Evolutionary conservation across 1,140 invertebrate species (phyloP), one percentile per base, ranked within the genome.

Genomic region (Heliconius melpomene): DNA sequence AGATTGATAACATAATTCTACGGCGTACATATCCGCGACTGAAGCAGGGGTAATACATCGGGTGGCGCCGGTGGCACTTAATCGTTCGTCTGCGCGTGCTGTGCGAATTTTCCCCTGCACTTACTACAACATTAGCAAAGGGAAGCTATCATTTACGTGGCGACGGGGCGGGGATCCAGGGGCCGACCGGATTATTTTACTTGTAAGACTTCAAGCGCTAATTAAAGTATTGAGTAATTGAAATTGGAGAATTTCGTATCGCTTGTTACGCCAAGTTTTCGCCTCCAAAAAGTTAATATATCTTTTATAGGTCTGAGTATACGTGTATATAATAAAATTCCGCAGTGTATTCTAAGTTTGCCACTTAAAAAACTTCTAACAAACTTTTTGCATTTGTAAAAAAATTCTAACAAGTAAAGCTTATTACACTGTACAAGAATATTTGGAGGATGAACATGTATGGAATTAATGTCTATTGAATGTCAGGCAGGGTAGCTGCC

Each of bases 61-160:
- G n/a, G 71, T 87, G 91, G 91, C 91, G 92, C 92, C 91, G 87
- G 85, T 79, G 82, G 77, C 84, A 78, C 81, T 86, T 93, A 93
- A 90, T 92, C 90, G 85, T 79, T 81, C 81, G 89, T 90, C 91
- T 90, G 90, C 85, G 89, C 87, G 89, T 89, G 88, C 89, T 86
- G 86, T 88, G 90, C 83, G 88, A 90, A 90, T 92, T 94, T 93
- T 89, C 89, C 88, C 87, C 84, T 81, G 84, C 85, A 87, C 82
- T 84, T 87, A 85, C 60, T 66, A 66, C 81, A 85, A 84, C 86
- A 90, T 91, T 89, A 90, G 85, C 86, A 84, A 89, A 90, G 87
- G 90, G 90, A 92, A 93, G 89, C 91, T 92, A 91, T 93, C 91
- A 92, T 93, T 93, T 93, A 81, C 85, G 77, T 84, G 90, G 90